Evolutionary conservation across 92 coral and sea anemone species (phyloP).

Genomic region (Pocillopora meandrina): DNA sequence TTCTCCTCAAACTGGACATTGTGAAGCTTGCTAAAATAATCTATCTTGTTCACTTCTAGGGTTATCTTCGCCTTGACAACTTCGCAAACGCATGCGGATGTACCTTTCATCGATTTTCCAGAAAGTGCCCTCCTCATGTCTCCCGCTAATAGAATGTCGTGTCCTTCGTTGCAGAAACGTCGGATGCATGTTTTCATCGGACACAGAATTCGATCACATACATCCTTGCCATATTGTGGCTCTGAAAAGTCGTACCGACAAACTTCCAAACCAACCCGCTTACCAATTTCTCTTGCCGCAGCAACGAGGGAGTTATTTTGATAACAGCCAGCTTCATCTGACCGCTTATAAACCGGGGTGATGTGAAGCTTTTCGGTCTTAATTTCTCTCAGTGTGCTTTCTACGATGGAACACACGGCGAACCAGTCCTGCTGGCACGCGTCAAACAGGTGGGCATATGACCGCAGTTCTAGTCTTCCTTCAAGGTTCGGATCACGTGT

Average conservation of each 20-base stretch:
- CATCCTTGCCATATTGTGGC: constrained; percentile 70
- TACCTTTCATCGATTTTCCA: constrained; percentile 63
- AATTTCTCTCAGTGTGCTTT: constrained; percentile 17
- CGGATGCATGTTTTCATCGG: constrained; percentile 77
- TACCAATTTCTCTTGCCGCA: constrained; percentile 54
- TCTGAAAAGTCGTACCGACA: constrained; percentile 70
- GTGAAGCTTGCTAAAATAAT: constrained; percentile 50
- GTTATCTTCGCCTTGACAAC: constrained; percentile 48
- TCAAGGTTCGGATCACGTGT: too few relatives aligned
- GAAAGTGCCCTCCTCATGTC: constrained; percentile 69
- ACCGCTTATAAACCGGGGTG: constrained; percentile 31
- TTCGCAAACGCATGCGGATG: constrained; percentile 53
- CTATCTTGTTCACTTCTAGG: constrained; percentile 49
- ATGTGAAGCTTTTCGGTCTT: constrained; percentile 17
- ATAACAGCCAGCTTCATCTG: constrained; percentile 28
- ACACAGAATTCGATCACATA: constrained; percentile 74
- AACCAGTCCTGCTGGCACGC: constrained; percentile 46
- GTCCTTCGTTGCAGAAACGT: constrained; percentile 66
- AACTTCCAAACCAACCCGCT: constrained; percentile 50
- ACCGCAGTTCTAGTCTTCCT: too few relatives aligned
- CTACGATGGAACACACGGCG: constrained; percentile 35
- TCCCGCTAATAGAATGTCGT: constrained; percentile 56
- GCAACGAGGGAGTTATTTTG: constrained; percentile 48
- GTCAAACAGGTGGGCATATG: too few relatives aligned
- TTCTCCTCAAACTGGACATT: constrained; percentile 54